phyloP scores from a whole-genome alignment of 2,113 vertebrate genomes.

The zebrafish (Danio rerio) region DNA sequence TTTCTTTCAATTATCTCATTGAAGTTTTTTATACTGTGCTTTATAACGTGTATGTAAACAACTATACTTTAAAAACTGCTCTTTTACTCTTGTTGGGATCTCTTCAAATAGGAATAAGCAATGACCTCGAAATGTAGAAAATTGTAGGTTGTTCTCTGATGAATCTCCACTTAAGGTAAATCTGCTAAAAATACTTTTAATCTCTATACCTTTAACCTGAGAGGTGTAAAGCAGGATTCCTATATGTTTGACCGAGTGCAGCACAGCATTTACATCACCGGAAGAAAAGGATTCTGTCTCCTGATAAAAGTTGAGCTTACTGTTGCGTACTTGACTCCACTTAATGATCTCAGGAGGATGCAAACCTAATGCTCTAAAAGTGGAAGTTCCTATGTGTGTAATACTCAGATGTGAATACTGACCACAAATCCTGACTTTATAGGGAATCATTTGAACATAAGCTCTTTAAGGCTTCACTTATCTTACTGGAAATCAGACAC shows the following conservation, averaged over 20 bases:
- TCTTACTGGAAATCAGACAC: slow-evolving; percentile 24
- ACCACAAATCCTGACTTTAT: slow-evolving; percentile 32
- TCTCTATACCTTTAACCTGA: not conserved
- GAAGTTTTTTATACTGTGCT: too few species aligned
- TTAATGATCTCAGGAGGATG: not conserved
- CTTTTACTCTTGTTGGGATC: too few species aligned
- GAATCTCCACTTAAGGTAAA: too few species aligned
- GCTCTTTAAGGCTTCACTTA: slow-evolving; percentile 38
- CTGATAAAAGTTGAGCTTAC: too few species aligned
- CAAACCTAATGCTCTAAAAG: not conserved
- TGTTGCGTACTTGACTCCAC: not conserved
- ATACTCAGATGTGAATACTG: not conserved
- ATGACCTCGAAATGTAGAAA: too few species aligned
- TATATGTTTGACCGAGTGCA: slow-evolving; percentile 3
- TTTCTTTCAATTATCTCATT: too few species aligned
- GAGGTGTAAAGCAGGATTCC: not conserved
- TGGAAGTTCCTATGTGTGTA: not conserved
- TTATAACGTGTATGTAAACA: too few species aligned
- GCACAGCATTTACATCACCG: not conserved
- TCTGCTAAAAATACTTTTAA: not conserved
- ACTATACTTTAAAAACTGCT: too few species aligned
- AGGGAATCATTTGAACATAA: slow-evolving; percentile 21
- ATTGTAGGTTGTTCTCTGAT: too few species aligned
- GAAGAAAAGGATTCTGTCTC: not conserved
- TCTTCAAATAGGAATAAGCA: too few species aligned